Evolutionary conservation across 2,797 vertebrate genomes (phyloP), one percentile per base, ranked within the genome.

Genomic region (Melanotaenia nigrans): DNA sequence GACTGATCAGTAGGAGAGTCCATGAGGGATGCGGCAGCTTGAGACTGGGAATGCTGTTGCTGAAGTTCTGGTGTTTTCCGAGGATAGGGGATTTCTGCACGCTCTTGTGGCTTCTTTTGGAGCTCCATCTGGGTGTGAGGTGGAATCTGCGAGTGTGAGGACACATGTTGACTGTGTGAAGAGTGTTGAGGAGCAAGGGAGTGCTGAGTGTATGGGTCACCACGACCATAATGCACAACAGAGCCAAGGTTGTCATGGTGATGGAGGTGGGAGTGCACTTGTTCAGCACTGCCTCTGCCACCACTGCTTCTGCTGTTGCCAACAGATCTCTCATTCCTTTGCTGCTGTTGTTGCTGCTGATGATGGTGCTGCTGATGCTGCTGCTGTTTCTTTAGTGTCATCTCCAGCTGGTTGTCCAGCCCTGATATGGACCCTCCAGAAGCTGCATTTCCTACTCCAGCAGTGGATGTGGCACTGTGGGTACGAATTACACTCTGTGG

Each of bases 401-500:
- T 93, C 75, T 97, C 96, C 28, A 97, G 86, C 59, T 96, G 96
- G 79, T 89, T 94, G 2, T 98, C 97, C 64, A 97, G 92, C 68
- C 96, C 96, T 32, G 96, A 94, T 63, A 92, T 93, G 30, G 89
- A 91, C 18, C 87, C 92, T 36, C 74, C 93, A 13, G 91, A 84
- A 30, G 87, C 90, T 14, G 91, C 71, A 42, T 91, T 93, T 28
- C 89, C 87, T 14, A 91, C 92, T 30, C 93, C 93, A 16, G 90
- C 83, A 40, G 87, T 90, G 24, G 94, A 87, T 32, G 92, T 95
- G 65, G 94, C 94, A 69, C 93, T 97, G 58, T 97, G 97, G 68
- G 97, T 97, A 3, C 97, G 95, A 83, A 98, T 98, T 58, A 98
- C 97, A 5, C 97, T 98, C 79, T 98, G 97, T 12, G 97, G 93